Evolutionary conservation across 92 coral and sea anemone species (phyloP), one percentile per base, ranked within the genome.

Genomic region (Anthopleura xanthogrammica): DNA sequence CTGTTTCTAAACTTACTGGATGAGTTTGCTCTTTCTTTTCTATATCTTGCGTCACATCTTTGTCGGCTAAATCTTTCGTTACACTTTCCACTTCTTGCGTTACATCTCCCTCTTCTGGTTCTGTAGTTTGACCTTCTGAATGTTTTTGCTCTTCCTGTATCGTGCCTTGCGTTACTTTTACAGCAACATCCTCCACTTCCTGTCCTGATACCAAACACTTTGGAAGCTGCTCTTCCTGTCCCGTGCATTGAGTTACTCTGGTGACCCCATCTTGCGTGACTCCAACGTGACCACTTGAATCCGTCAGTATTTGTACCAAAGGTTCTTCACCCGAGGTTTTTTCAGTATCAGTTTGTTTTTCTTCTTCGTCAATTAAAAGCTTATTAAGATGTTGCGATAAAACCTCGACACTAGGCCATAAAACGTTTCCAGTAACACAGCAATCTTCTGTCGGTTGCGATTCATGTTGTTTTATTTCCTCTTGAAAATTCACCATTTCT

Each of bases 81-180:
- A 58, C 81, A 41, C 16, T 29, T 29, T 80, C 41, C 57, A 64
- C 56, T 42, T 36, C 83, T 60, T 79, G 58, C 42, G 58, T 79
- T 20, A 64, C 75, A 48, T 43, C 57, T 0, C 54, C 64, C 17
- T 79, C 22, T 7, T 41, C 40, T 7, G 46, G 12, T 68, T 68
- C 14, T 42, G 2, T 58, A 54, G 58, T 14, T 12, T 54, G 58
- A 62, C 70, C 70, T n/a, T 62, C 29, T n/a, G 22, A 9, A 62
- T 62, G 29, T 20, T n/a, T 62, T 14, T 62, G 70, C 36, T 62
- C 13, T 62, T n/a, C 75, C 7, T 65, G 55, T 72, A 8, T 46
- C 41, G 46, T 46, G 58, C 20, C 40, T 64, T 80, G 83, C 54
- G 54, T 48, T 75, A 12, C 17, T 75, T 41, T 36, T 75, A 20